These are phyloP conservation scores for Vicugna pacos DNA, from an alignment of 2,113 vertebrate genomes.

Conservation along the genomic window DNA sequence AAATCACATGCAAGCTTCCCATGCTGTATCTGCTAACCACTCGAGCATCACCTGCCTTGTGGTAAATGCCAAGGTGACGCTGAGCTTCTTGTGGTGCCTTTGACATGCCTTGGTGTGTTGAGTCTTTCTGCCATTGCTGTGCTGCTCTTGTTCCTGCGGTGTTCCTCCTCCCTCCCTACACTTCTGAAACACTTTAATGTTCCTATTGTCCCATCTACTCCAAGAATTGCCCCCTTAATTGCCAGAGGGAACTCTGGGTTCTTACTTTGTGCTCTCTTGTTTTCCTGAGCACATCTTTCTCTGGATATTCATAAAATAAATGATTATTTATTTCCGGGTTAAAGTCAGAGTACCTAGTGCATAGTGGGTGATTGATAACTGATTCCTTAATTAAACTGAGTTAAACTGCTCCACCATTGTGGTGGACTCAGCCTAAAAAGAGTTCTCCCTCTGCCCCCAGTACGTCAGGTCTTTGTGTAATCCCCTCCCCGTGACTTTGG, in stretches of 20 bases:
- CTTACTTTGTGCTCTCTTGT: neutral
- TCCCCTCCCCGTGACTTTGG: neutral
- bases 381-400: neutral
- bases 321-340: neutral
- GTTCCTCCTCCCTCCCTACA: neutral
- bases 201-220: neutral
- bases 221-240: neutral
- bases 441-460: fast-evolving
- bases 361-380: neutral
- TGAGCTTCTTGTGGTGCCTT: neutral
- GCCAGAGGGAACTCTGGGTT: neutral
- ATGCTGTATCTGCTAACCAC: neutral
- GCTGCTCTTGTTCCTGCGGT: neutral
- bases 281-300: neutral
- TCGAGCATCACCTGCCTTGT: neutral
- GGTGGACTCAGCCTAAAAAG: neutral
- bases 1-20: neutral
- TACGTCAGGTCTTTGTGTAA: neutral
- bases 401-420: neutral
- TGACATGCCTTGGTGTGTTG: fast-evolving
- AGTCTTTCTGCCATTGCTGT: neutral
- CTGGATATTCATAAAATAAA: neutral
- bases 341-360: neutral
- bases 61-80: neutral
- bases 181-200: neutral